Percentiles rank a stretch among this genome's conserved stretches.
Evolutionary conservation across 2,113 vertebrate species (phyloP).

Genomic region (Micronycteris hirsuta): DNA sequence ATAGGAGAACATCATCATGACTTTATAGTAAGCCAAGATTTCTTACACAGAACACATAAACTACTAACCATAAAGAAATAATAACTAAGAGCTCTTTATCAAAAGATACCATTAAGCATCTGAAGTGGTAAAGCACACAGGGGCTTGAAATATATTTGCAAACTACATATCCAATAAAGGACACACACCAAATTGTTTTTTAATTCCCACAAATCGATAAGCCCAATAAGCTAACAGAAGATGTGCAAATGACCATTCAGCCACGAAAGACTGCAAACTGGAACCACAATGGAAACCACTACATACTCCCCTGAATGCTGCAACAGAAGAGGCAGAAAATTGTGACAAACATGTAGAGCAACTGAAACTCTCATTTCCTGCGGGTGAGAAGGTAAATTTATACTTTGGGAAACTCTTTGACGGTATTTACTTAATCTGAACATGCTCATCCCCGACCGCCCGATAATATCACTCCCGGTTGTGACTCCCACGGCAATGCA

Average conservation of each 20-base stretch:
- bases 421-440: neutral
- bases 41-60: neutral
- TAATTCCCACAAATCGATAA: neutral
- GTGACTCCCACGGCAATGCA: neutral
- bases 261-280: neutral
- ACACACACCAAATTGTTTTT: neutral
- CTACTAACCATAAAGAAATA: neutral
- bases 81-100: neutral
- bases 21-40: neutral
- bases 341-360: neutral
- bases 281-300: neutral
- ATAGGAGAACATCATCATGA: neutral
- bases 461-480: neutral
- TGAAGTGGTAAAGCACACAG: neutral
- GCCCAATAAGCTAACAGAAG: neutral
- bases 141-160: neutral
- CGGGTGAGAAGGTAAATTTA: neutral
- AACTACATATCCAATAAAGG: neutral
- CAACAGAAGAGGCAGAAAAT: neutral
- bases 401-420: neutral
- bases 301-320: neutral
- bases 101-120: neutral
- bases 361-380: neutral
- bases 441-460: too few species aligned
- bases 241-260: neutral